Evolutionary conservation across 2,113 vertebrate genomes (phyloP), one percentile per base, ranked within the genome.

Genomic region (Myrmophylax atrothorax): DNA sequence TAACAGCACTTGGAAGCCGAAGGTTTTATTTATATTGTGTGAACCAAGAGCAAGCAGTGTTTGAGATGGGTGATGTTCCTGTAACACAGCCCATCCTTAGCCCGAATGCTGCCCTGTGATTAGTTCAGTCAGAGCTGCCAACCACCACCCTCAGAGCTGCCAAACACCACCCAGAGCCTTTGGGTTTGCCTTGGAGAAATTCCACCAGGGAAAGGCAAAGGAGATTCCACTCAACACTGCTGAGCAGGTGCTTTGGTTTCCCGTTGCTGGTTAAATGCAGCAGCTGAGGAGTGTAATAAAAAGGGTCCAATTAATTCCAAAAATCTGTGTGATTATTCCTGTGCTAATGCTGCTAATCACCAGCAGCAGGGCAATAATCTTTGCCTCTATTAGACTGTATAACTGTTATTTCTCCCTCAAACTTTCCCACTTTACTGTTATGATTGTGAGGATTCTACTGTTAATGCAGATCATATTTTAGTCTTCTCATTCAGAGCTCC

Each of bases 81-180:
- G 66, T 29, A 26, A 16, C n/a, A 6, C 72, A 73, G 72, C 62
- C 77, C 53, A 14, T 24, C 20, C n/a, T 64, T 49, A 63, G 69
- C 49, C 37, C 4, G 10, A 14, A 8, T 1, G 28, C 81, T 72
- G 60, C 76, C 59, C 15, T 37, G 33, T 25, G 31, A 76, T 28
- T 49, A 53, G 46, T 0, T 9, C 9, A 1, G 31, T 15, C 24
- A 10, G 12, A 13, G 46, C 83, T 73, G 19, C 79, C 26, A 2
- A 0, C 25, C 59, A 9, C 1, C 4, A 9, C 29, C 33, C 14
- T 15, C 24, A 9, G 12, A 13, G 46, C 83, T 73, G 19, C 79
- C 26, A 2, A 0, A 28, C 59, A 9, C 1, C 4, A 9, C 29
- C 33, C 14, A n/a, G 53, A 58, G 67, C 17, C 58, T 29, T 7